Base-by-base conservation (phyloP, 1,140 invertebrate genomes). In the Cecropterus lyciades region DNA sequence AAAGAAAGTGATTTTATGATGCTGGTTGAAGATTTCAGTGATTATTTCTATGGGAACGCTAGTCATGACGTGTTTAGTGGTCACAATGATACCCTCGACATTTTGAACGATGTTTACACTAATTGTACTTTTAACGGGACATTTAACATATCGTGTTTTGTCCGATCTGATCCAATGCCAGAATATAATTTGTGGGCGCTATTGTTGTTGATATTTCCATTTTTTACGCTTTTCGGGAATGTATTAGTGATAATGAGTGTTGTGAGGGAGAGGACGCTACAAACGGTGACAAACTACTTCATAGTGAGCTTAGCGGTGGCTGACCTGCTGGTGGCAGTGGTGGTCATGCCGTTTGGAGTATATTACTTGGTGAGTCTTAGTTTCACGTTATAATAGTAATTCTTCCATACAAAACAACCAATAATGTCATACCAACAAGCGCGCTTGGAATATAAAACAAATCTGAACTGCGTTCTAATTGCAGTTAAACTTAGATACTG, bases 291-390 rank as follows among this genome's bases (percentile, higher is more conserved):
- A 52, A 99, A 99, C 93, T 99, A 99, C 92, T 99, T 99, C 93
- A 99, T 99, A 85, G 98, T 99, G 72, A 99, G 98, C 68, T 93
- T 99, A 73, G 99, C 98, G n/a, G 95, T 99, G 8, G 99, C 99
- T 10, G 99, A 99, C 93, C 95, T 99, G 15, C 94, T 99, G 65
- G 98, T 99, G 1, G 98, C 98, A 20, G 95, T 98, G 4, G 95
- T 99, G 48, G 99, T 99, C 66, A 99, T 99, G 99, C 98, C 99
- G 10, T 99, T 99, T 88, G 98, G 98, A 64, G 98, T 99, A 76
- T 99, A 99, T 93, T 96, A 99, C 89, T 94, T 98, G 96, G 97
- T 98, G 93, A 97, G 96, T 95, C 4, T 8, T 59, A 59, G 17
- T 27, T 59, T 59, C 13, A n/a, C 43, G n/a, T 43, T 24, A 52